Evolutionary conservation across 2,113 vertebrate genomes (phyloP).

Genomic region (Spizaetus ornatus): DNA sequence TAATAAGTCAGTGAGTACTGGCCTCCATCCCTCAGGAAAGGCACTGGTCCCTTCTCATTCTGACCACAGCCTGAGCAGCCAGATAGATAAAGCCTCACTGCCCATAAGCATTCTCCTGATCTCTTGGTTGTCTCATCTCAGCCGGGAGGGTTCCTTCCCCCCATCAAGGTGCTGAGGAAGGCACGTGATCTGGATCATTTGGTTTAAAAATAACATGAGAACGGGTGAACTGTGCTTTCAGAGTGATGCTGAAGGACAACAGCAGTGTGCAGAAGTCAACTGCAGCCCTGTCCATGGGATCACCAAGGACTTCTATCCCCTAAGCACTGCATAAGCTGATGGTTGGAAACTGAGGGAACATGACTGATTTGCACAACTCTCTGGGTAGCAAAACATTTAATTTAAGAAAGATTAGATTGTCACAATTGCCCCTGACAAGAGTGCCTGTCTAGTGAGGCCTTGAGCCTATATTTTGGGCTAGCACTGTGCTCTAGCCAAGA

Average conservation of each 20-base stretch:
- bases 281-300: background rate
- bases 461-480: background rate
- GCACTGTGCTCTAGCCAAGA: background rate
- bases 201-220: background rate
- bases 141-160: background rate
- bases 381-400: background rate
- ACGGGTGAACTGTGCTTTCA: background rate
- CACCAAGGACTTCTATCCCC: background rate
- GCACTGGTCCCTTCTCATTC: background rate
- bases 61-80: background rate
- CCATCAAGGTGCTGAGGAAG: background rate
- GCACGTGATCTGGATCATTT: background rate
- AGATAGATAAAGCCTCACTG: background rate
- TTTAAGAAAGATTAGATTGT: slow-evolving; percentile 6
- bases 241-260: background rate
- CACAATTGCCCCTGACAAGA: background rate
- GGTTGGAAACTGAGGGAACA: background rate
- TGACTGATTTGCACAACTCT: background rate
- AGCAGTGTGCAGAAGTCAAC: background rate
- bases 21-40: background rate
- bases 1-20: background rate
- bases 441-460: background rate
- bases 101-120: background rate
- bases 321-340: background rate
- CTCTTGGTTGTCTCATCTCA: background rate